Base-by-base conservation (phyloP, 2,888 invertebrate species). In the Drosophila limbata region DNA sequence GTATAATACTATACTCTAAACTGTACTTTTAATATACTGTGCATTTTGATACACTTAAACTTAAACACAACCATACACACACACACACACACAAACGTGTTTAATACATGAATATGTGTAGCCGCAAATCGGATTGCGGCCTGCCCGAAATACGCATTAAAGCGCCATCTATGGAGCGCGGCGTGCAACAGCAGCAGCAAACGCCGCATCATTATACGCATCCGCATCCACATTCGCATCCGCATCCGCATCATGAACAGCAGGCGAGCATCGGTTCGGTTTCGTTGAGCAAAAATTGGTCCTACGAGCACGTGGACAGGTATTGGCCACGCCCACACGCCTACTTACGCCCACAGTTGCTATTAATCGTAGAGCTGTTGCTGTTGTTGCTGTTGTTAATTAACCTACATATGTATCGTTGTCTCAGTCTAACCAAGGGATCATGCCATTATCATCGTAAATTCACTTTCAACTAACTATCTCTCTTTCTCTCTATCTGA, bases 91-190 rank as follows among this genome's bases (percentile, higher is more conserved):
- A 37, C 19, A 48, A 17, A 31, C 44, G 55, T 25, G 44, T 44
- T 31, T 39, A 48, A 52, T 33, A 5, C 45, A 60, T 13, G 5
- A 2, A 6, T 37, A 37, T 37, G 4, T 37, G 37, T 8, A 37
- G 89, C 69, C 95, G 92, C 94, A 95, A 94, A 94, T 95, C 93
- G 73, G 90, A 90, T 69, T 89, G 91, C 75, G 87, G 90, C 76
- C 94, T 96, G 84, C 96, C 96, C 80, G 96, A 96, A 94, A 96
- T 96, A 91, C 95, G 96, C 91, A 95, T 96, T 90, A 94, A 96
- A 94, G 96, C 96, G 92, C 96, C 96, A 88, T 96, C 96, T 93
- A 94, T 96, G 94, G 96, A 96, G 94, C 94, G 95, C 90, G 96
- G 76, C 52, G 78, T 39, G 44, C 81, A 70, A 48, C 62, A 63